phyloP scores from a whole-genome alignment of 2,888 invertebrate species.

The Sphaeridia pumilis region DNA sequence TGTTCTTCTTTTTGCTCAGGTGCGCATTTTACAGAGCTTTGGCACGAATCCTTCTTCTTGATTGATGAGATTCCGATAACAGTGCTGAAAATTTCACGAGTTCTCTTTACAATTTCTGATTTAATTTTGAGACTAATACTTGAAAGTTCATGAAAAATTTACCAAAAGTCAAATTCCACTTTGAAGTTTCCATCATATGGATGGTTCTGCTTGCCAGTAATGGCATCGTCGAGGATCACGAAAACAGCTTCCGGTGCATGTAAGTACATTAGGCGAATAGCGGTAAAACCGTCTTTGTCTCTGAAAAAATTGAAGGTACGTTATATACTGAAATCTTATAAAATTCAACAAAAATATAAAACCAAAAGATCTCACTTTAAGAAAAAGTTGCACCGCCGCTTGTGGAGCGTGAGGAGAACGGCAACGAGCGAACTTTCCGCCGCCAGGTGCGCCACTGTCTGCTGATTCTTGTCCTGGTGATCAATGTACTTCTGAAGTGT shows the following conservation, averaged over 20 bases:
- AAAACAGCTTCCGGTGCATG: conserved; percentile 10
- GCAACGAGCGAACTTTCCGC: not conserved
- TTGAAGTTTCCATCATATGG: conserved; percentile 11
- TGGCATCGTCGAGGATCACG: conserved; percentile 7
- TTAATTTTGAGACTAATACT: too few species aligned
- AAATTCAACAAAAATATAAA: not conserved
- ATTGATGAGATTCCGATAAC: not conserved
- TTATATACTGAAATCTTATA: not conserved
- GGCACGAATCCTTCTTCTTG: not conserved
- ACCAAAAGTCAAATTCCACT: conserved; percentile 9
- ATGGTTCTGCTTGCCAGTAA: conserved; percentile 7
- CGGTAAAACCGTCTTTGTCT: not conserved
- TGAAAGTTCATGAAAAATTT: not conserved
- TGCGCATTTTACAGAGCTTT: too few species aligned
- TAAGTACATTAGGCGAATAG: conserved; percentile 10
- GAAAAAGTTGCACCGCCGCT: conserved; percentile 9
- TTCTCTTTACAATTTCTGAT: too few species aligned
- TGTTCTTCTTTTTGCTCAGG: not conserved
- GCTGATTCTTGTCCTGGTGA: not conserved
- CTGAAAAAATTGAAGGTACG: not conserved
- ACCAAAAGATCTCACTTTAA: not conserved
- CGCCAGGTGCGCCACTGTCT: not conserved
- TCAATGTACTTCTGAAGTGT: not conserved
- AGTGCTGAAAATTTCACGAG: not conserved
- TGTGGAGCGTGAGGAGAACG: not conserved